Evolutionary conservation across 2,888 invertebrate genomes (phyloP), one percentile per base, ranked within the genome.

Genomic region (Hydriomena furcata): DNA sequence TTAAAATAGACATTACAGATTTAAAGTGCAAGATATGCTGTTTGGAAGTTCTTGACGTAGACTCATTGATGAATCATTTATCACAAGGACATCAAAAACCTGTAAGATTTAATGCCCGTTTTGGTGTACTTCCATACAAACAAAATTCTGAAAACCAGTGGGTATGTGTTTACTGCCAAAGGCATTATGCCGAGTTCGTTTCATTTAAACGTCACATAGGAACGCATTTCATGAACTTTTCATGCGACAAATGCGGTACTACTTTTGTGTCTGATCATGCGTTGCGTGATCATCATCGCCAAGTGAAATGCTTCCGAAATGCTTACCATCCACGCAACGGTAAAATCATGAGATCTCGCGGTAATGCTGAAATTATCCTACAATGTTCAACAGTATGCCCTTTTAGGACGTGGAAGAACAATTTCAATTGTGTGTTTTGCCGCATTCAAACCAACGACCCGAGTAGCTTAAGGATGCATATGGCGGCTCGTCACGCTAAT

Each of bases 401-500:
- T 0, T 90, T 90, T 49, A 69, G 89, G 40, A 88, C 87, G 1
- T 89, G 88, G 88, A 85, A 83, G 56, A 84, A 76, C 50, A 85
- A 88, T 58, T 88, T 89, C 44, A 86, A 83, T 57, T 90, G 90
- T 46, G 84, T 88, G 0, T 87, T 90, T 55, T 90, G 90, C 65
- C 72, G 88, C 3, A 77, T 85, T 0, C 86, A 89, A 40, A 82
- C 83, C 1, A 84, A 71, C 36, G 84, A 88, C 55, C 90, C 90
- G 0, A 76, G 72, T 40, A 76, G 71, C 10, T 67, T 90, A 1
- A 65, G 90, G 11, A 67, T 71, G 31, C 90, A 90, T 47, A 76
- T 88, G 49, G 74, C 76, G 0, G 73, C 77, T 0, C 67, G 78
- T 8, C 90, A 90, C 31, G 76, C 79, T 0, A 81, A 86, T 36